Conservation (phyloP, 2,113 vertebrate genomes). For the Hepsetus odoe region DNA sequence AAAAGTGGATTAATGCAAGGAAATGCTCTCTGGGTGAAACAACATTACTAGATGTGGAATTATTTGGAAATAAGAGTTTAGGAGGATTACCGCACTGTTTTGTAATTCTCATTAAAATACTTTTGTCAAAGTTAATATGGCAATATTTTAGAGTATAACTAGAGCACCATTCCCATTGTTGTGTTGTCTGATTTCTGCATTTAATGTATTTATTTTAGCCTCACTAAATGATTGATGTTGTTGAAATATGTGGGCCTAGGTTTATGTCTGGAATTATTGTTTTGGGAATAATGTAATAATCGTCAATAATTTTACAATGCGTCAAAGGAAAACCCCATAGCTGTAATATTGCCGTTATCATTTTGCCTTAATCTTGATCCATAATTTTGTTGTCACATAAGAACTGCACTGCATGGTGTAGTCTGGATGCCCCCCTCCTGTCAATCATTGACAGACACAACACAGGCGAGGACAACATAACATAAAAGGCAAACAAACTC, state of each 20-base stretch:
- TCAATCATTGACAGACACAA: constrained; percentile 39
- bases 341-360: not conserved
- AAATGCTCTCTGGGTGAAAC: constrained; percentile 1
- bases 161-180: not conserved
- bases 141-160: not conserved
- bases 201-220: not conserved
- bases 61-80: constrained; percentile 7
- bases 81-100: not conserved
- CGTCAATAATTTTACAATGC: not conserved
- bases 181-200: not conserved
- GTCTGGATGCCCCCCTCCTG: constrained; percentile 38
- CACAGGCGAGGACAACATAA: constrained; percentile 37
- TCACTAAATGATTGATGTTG: not conserved
- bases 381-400: constrained; percentile 18
- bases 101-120: not conserved
- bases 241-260: not conserved
- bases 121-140: not conserved
- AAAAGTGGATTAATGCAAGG: constrained; percentile 22
- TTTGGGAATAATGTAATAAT: not conserved
- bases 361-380: constrained; percentile 37
- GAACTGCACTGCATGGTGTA: constrained; percentile 14
- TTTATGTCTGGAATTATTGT: not conserved
- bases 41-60: not conserved
- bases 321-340: not conserved
- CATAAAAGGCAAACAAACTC: constrained; percentile 57